A percentile compares a stretch with the other conserved stretches of the same genome.
phyloP scores from a whole-genome alignment of 92 coral and sea anemone genomes.

The Metridium senile region DNA sequence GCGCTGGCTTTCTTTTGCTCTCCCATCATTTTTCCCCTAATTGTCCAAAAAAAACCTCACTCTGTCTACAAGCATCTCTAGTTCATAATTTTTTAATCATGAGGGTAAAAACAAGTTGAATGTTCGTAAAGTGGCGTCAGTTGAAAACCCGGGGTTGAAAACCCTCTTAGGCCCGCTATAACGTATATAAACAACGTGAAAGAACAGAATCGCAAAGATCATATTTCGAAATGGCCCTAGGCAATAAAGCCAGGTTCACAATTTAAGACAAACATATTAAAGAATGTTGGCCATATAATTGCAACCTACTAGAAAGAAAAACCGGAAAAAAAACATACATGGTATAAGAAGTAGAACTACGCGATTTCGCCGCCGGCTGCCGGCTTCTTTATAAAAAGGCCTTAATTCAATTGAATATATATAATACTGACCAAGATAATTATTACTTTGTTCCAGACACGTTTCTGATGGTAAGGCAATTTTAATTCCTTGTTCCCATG shows the following conservation, averaged over 20 bases:
- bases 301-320: conserved; percentile 49
- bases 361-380: conserved; percentile 45
- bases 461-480: conserved; percentile 64
- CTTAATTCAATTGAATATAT: conserved; percentile 30
- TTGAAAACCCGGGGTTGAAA: not conserved
- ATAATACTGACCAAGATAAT: conserved; percentile 43
- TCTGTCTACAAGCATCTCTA: not conserved
- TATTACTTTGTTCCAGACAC: conserved; percentile 50
- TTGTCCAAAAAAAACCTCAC: conserved; percentile 15
- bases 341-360: conserved; percentile 11
- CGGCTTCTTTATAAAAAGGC: conserved; percentile 27
- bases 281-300: conserved; percentile 73
- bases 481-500: conserved; percentile 63
- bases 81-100: not conserved
- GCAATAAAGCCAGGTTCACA: conserved; percentile 67
- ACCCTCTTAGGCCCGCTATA: conserved; percentile 49
- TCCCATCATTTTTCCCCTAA: conserved; percentile 14
- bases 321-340: conserved; percentile 51
- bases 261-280: conserved; percentile 72
- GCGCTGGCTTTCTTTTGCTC: conserved; percentile 46
- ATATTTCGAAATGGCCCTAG: conserved; percentile 86
- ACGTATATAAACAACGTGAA: conserved; percentile 65
- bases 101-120: not conserved
- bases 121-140: not conserved
- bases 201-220: conserved; percentile 55